These are phyloP conservation scores for Macrosiphum euphorbiae DNA, from an alignment of 2,888 invertebrate genomes.

Conservation along the genomic window DNA sequence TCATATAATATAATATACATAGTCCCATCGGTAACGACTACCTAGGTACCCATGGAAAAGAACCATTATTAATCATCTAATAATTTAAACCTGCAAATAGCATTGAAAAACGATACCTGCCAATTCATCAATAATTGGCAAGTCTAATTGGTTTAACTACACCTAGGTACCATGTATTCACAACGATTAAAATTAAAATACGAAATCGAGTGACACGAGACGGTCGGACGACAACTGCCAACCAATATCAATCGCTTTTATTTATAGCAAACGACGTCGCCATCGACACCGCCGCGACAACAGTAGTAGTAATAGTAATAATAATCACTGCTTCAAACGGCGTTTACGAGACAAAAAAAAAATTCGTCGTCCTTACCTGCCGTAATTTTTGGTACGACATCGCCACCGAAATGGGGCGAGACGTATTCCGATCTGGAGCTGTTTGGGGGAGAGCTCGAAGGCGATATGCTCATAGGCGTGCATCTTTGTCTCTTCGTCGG, in stretches of 20 bases:
- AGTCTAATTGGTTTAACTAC: not conserved
- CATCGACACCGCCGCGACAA: not conserved
- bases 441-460: constrained; percentile 70
- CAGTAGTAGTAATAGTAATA: not conserved
- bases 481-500: constrained; percentile 93
- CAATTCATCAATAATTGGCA: not conserved
- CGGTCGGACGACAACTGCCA: not conserved
- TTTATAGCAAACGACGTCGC: not conserved
- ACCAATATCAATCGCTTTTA: not conserved
- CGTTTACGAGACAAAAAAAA: constrained; percentile 10
- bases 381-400: constrained; percentile 83
- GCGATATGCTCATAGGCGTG: constrained; percentile 85
- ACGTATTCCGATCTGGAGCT: constrained; percentile 71
- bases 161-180: not conserved
- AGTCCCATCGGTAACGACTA: not conserved
- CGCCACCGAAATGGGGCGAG: constrained; percentile 87
- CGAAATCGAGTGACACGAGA: not conserved
- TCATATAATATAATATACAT: too few species aligned
- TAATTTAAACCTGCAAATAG: not conserved
- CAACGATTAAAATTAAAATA: not conserved
- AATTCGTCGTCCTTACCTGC: constrained; percentile 78
- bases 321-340: not conserved
- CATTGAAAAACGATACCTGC: not conserved
- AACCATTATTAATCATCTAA: not conserved
- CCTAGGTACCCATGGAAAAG: not conserved